Evolutionary conservation across 2,113 vertebrate genomes (phyloP).

Genomic region (Corydoras sp.): DNA sequence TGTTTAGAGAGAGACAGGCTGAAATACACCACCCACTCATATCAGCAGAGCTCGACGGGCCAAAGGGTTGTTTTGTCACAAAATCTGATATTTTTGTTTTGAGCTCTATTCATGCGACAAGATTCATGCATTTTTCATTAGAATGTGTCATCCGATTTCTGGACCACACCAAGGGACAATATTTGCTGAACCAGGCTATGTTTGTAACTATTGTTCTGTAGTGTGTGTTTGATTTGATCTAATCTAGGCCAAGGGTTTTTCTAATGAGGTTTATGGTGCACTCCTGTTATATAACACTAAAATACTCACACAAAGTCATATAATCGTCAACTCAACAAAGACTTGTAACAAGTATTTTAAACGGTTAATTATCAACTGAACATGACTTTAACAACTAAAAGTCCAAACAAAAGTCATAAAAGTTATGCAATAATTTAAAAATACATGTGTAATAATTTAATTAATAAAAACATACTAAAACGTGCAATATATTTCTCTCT

Average conservation of each 20-base stretch:
- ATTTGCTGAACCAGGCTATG: background rate
- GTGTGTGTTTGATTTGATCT: background rate
- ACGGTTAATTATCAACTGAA: too few species aligned
- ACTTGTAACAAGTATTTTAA: background rate
- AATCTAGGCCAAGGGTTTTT: conserved; percentile 1
- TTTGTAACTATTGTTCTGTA: conserved; percentile 9
- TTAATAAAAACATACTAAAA: too few species aligned
- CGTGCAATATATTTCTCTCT: too few species aligned
- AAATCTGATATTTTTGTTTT: conserved; percentile 27
- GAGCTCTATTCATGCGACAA: background rate
- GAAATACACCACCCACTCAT: conserved; percentile 33
- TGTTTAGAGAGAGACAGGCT: conserved; percentile 9
- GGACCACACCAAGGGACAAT: conserved; percentile 1
- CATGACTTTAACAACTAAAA: too few species aligned
- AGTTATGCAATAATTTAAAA: too few species aligned
- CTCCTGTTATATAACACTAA: background rate
- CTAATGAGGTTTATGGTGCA: background rate
- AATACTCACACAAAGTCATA: background rate
- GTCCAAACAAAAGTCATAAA: too few species aligned
- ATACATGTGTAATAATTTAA: too few species aligned
- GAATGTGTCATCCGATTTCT: background rate
- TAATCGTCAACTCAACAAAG: background rate
- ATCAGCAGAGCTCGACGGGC: conserved; percentile 3
- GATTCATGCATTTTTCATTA: conserved; percentile 19
- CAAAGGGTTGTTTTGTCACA: background rate